phyloP scores from a whole-genome alignment of 2,113 vertebrate genomes.

The Ariopsis seemanni region DNA sequence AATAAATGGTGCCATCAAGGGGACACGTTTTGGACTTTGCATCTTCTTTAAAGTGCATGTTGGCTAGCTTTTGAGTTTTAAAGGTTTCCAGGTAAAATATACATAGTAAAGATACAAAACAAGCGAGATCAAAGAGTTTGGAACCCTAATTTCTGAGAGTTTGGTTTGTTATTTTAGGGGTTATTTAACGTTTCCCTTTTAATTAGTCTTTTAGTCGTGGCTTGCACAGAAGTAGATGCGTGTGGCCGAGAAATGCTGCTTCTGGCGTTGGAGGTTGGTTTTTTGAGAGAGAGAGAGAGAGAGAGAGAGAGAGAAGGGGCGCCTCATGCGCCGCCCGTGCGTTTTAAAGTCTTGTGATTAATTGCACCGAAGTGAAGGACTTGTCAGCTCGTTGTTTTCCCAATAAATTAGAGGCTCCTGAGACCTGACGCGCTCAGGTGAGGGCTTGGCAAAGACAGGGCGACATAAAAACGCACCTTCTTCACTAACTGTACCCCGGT shows the following conservation, averaged over 20 bases:
- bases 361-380: constrained; percentile 68
- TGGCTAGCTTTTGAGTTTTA: not conserved
- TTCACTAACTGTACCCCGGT: constrained; percentile 47
- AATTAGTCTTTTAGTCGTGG: not conserved
- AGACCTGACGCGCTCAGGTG: constrained; percentile 67
- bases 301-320: constrained; percentile 36
- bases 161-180: not conserved
- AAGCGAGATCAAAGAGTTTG: not conserved
- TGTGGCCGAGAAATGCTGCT: constrained; percentile 59
- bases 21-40: not conserved
- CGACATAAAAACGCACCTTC: constrained; percentile 54
- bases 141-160: not conserved
- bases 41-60: not conserved
- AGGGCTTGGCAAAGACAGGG: constrained; percentile 55
- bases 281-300: constrained; percentile 43
- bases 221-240: not conserved
- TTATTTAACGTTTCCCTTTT: not conserved
- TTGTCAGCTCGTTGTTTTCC: constrained; percentile 64
- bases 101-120: not conserved
- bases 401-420: constrained; percentile 71
- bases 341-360: constrained; percentile 67
- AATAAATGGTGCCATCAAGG: too few relatives aligned
- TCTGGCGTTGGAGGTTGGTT: constrained; percentile 64
- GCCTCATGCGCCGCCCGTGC: constrained; percentile 52
- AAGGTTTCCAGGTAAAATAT: not conserved